Conservation (phyloP, 2,888 invertebrate species). For the Pimpla rufipes region DNA sequence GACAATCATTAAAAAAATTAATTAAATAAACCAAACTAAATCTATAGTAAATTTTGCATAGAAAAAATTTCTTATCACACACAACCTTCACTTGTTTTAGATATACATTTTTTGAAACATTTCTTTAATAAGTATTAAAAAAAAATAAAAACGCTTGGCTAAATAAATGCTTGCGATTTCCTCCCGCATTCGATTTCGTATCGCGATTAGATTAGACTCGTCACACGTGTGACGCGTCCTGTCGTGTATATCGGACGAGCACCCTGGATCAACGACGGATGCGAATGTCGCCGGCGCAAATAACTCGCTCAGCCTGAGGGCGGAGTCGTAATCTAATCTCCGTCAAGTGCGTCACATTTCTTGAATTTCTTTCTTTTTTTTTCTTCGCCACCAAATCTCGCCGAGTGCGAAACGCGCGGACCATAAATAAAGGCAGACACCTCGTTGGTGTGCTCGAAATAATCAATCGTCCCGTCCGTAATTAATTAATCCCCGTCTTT, state of each 20-base stretch:
- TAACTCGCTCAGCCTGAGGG: background rate
- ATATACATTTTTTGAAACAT: too few relatives aligned
- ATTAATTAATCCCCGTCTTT: slow-evolving; percentile 13
- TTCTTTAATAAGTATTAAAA: too few relatives aligned
- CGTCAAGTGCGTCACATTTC: background rate
- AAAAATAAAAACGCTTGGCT: background rate
- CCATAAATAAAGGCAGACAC: background rate
- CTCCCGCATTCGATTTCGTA: background rate
- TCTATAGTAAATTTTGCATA: too few relatives aligned
- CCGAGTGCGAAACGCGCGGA: background rate
- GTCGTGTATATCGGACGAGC: slow-evolving; percentile 3
- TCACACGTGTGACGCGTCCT: slow-evolving; percentile 1
- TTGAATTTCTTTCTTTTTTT: background rate
- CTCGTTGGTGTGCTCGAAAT: background rate
- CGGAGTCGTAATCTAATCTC: slow-evolving; percentile 2
- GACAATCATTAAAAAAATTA: too few relatives aligned
- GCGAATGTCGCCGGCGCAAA: background rate
- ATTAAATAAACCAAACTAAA: too few relatives aligned
- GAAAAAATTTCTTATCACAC: too few relatives aligned
- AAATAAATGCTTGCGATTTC: background rate
- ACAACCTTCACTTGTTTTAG: too few relatives aligned
- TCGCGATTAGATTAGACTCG: slow-evolving; percentile 9
- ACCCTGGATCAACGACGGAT: slow-evolving; percentile 10
- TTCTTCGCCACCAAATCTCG: background rate
- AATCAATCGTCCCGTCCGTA: background rate